These are phyloP conservation scores for Habropoda laboriosa DNA, from an alignment of 1,140 invertebrate genomes.

Conservation along the genomic window DNA sequence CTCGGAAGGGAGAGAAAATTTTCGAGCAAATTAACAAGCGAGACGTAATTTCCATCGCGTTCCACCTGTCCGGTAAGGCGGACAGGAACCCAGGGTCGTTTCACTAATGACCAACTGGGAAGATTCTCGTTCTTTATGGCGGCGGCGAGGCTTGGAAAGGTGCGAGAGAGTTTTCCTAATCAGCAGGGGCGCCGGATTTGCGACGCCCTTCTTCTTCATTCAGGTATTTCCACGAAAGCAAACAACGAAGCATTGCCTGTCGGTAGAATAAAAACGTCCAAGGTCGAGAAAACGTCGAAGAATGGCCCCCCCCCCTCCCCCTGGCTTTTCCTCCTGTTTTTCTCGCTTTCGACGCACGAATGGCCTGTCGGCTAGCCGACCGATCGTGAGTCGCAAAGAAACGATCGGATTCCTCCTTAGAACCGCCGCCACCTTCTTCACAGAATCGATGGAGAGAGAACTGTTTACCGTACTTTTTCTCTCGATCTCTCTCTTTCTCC, in stretches of 20 bases:
- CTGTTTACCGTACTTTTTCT: background rate
- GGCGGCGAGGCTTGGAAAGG: constrained; percentile 6
- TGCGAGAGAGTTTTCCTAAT: constrained; percentile 59
- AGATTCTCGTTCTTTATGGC: constrained; percentile 13
- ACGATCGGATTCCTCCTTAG: constrained; percentile 26
- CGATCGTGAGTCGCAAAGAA: constrained; percentile 46
- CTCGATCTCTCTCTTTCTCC: background rate
- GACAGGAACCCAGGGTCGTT: background rate
- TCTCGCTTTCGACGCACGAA: constrained; percentile 46
- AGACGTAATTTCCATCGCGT: background rate
- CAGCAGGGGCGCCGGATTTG: constrained; percentile 33
- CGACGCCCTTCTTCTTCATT: constrained; percentile 56
- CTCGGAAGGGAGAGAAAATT: too few species aligned
- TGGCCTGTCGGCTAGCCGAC: background rate
- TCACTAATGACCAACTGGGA: background rate
- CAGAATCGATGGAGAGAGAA: background rate
- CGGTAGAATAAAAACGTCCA: constrained; percentile 11
- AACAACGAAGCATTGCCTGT: too few species aligned
- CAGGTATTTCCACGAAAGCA: constrained; percentile 47
- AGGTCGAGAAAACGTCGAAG: constrained; percentile 19
- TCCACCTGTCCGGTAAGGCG: background rate
- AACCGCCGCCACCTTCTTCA: background rate
- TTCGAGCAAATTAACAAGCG: background rate
- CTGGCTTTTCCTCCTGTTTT: constrained; percentile 17
- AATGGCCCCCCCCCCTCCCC: background rate